Conservation (phyloP, 1,140 invertebrate genomes). For the Elymnias hypermnestra region DNA sequence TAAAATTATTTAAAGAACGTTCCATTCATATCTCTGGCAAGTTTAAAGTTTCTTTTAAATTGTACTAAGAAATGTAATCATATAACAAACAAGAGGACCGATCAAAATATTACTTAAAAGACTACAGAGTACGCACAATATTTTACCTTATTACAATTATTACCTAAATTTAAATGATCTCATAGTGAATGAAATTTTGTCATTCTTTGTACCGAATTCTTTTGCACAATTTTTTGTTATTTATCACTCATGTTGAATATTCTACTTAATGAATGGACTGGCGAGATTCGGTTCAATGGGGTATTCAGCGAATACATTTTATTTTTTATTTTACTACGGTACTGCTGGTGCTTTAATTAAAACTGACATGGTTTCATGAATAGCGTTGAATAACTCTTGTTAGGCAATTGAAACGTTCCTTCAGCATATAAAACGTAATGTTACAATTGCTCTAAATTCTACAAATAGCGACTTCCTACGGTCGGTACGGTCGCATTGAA, state of each 20-base stretch:
- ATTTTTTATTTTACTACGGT: slow-evolving; percentile 6
- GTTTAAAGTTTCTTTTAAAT: too few relatives aligned
- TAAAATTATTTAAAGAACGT: too few relatives aligned
- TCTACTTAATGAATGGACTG: slow-evolving; percentile 8
- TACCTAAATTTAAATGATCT: too few relatives aligned
- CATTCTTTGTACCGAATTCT: too few relatives aligned
- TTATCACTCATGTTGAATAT: slow-evolving; percentile 16
- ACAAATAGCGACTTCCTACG: slow-evolving; percentile 19
- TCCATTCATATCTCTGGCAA: too few relatives aligned
- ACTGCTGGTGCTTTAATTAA: slow-evolving; percentile 5
- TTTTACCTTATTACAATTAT: too few relatives aligned
- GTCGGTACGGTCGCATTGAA: too few relatives aligned
- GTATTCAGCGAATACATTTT: slow-evolving; percentile 4
- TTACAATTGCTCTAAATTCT: slow-evolving; percentile 7
- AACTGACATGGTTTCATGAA: slow-evolving; percentile 2
- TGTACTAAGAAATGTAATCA: too few relatives aligned
- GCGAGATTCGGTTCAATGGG: slow-evolving; percentile 4
- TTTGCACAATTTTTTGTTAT: slow-evolving; percentile 8
- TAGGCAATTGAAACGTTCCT: background rate
- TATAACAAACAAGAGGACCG: too few relatives aligned
- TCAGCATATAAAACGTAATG: background rate
- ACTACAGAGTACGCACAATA: too few relatives aligned
- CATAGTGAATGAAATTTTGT: too few relatives aligned
- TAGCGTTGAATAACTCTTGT: background rate
- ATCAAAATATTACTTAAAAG: too few relatives aligned